phyloP scores from a whole-genome alignment of 2,113 vertebrate species.

The Scophthalmus maximus region DNA sequence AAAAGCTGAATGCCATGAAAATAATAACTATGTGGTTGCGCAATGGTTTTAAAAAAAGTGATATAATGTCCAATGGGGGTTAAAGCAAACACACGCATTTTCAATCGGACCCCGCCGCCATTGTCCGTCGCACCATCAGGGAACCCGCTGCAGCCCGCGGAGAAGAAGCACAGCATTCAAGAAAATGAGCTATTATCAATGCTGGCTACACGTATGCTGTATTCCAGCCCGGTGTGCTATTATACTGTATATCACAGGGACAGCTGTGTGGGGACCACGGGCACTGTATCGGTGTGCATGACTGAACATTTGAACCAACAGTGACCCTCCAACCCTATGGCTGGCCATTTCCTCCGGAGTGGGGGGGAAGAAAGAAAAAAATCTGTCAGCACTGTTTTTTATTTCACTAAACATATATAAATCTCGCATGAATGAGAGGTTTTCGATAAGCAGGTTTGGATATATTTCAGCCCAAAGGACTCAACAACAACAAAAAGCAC shows the following conservation, averaged over 20 bases:
- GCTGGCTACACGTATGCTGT: not conserved
- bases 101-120: not conserved
- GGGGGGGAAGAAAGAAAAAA: too few relatives aligned
- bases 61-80: not conserved
- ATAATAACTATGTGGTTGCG: not conserved
- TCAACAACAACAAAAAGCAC: not conserved
- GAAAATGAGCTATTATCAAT: constrained; percentile 3
- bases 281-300: not conserved
- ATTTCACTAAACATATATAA: constrained; percentile 5
- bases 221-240: not conserved
- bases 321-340: constrained; percentile 2
- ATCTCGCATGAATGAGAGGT: constrained; percentile 10
- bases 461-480: not conserved
- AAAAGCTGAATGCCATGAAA: not conserved
- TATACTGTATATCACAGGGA: constrained; percentile 9
- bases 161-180: not conserved
- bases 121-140: not conserved
- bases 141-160: not conserved
- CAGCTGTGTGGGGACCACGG: constrained; percentile 10
- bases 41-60: not conserved
- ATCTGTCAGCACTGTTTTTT: constrained; percentile 13
- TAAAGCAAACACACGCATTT: not conserved
- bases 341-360: constrained; percentile 4
- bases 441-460: not conserved
- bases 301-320: constrained; percentile 15